Evolutionary conservation across 2,113 vertebrate genomes (phyloP).

Genomic region (Heterocephalus glaber): DNA sequence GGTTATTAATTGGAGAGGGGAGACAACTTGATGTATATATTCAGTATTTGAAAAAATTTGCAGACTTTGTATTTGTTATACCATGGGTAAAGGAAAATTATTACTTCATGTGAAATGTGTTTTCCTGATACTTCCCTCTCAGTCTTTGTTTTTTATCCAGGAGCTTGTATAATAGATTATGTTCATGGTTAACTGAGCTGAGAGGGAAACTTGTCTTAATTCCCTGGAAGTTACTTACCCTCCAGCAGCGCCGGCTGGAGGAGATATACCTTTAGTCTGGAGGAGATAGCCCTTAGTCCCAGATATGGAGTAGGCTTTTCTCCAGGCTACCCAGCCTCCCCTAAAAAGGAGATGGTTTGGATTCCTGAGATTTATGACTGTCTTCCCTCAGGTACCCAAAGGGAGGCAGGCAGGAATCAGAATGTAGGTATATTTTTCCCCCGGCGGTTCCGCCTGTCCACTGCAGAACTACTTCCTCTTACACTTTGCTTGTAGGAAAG

Average conservation of each 20-base stretch:
- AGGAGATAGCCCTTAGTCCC: neutral
- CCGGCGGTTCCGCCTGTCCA: neutral
- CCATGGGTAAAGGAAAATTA: neutral
- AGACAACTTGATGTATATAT: neutral
- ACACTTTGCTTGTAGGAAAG: neutral
- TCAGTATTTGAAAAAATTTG: slow-evolving; percentile 35
- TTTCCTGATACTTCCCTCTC: neutral
- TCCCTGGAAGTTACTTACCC: neutral
- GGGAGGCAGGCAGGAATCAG: neutral
- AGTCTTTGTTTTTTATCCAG: neutral
- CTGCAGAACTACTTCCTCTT: neutral
- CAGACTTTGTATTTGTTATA: neutral
- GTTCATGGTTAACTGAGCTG: neutral
- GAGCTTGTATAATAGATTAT: neutral
- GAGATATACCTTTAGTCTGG: neutral
- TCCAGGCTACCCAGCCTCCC: neutral
- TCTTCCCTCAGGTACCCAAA: neutral
- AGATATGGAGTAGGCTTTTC: neutral
- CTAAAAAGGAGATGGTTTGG: neutral
- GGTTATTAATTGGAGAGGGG: neutral
- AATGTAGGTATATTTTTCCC: neutral
- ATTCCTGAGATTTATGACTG: neutral
- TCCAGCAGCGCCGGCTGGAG: neutral
- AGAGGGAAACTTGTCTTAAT: neutral
- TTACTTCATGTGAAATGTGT: neutral